Evolutionary conservation across 2,113 vertebrate species (phyloP), one percentile per base, ranked within the genome.

Genomic region (Gadus macrocephalus): DNA sequence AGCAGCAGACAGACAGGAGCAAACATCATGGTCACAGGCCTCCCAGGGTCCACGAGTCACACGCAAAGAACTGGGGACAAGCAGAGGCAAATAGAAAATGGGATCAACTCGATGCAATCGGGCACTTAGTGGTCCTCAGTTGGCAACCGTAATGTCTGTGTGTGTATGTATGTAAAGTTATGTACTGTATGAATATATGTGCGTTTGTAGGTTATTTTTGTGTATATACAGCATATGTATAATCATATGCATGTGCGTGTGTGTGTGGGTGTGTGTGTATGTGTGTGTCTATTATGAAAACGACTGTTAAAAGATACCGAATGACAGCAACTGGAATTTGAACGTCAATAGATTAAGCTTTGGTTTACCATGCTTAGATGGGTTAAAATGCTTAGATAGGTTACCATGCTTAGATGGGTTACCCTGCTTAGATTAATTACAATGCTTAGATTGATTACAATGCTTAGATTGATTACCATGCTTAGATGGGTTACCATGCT

Each of bases 1-100:
- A 96, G 83, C 81, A 95, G 88, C 71, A 91, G 72, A 75, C 87
- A 93, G 67, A 83, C 68, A 70, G 67, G 77, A 78, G 87, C 75
- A 77, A 87, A 74, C 79, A 91, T 81, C 87, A 92, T 91, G 79
- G 80, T 91, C 75, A 78, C 53, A 31, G 56, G 76, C 83, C 85
- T 88, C 69, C 68, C 69, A 61, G 76, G 79, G 42, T 81, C 81
- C 73, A 77, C 77, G 62, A 56, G 72, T 80, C 68, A 85, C 79
- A 74, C 80, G 59, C 73, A 80, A 77, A 78, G 20, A 83, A 79
- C 82, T 89, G 78, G 1, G 80, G 28, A 27, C 1, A 53, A 1
- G 28, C 15, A 28, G 62, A 5, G 15, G 60, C 60, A 25, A 9
- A 60, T 9, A 59, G 56, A 59, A 16, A 59, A 19, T n/a, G 56